Base-by-base conservation (phyloP, 2,888 invertebrate species). In the Dryadula phaetusa region DNA sequence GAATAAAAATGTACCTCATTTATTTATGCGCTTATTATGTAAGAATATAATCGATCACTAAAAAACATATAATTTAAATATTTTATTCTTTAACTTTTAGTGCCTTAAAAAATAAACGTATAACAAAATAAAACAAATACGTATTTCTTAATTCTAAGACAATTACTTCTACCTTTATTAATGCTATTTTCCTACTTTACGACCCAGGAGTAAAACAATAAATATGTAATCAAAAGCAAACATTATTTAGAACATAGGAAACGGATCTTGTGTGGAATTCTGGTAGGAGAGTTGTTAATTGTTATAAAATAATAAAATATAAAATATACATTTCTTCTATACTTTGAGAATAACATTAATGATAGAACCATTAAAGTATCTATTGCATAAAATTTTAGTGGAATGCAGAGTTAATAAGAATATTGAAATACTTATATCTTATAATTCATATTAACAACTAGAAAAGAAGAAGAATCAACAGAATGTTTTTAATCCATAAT, bases 161-260 rank as follows among this genome's bases (percentile, higher is more conserved):
- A 12, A 16, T 25, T 6, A 42, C 22, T 42, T 42, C 42, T 16
- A n/a, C 16, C 49, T 37, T 62, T 56, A 32, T 54, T 54, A 7
- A 22, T 22, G 14, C 20, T 64, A 18, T 47, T 4, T 28, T 58
- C 42, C 40, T 22, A 10, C n/a, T 34, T 28, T 58, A 40, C 7
- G 56, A 52, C 42, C 52, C 44, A 22, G 2, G 37, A 53, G 61
- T 18, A 61, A 16, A 44, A 16, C 4, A 25, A 18, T 28, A 44
- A 44, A 32, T 18, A 44, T 44, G 44, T 16, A 40, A 40, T 25
- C n/a, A n/a, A n/a, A 40, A 25, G 20, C n/a, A 56, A 22, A 40
- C 14, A 37, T 14, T 25, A 42, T 3, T 44, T 12, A 6, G 49
- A 28, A 25, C 14, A 25, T 12, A 16, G 44, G 20, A 40, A 44